Evolutionary conservation across 2,888 invertebrate species (phyloP).

Genomic region (Spisula subtruncata): DNA sequence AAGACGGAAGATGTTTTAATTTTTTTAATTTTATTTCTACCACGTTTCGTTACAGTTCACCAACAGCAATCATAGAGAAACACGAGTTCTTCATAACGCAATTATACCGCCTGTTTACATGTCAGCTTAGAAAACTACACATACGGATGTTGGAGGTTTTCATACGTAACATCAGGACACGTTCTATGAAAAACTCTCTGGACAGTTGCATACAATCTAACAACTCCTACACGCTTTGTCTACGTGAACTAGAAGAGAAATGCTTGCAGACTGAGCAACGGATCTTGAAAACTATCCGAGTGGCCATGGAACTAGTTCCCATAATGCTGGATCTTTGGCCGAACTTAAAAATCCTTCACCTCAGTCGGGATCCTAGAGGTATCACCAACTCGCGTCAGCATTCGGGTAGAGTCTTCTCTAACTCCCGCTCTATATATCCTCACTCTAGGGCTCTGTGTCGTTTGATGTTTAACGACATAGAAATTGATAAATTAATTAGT

Average conservation of each 20-base stretch:
- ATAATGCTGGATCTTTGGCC: constrained; percentile 38
- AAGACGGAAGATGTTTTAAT: no score
- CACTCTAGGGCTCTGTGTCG: constrained; percentile 38
- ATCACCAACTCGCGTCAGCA: constrained; percentile 39
- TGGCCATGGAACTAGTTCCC: constrained; percentile 37
- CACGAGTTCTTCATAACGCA: constrained; percentile 28
- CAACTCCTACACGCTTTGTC: neutral
- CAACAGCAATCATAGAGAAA: neutral
- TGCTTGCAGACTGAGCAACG: constrained; percentile 22
- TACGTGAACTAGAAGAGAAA: neutral
- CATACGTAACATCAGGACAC: neutral
- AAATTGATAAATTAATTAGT: neutral
- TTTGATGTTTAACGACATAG: constrained; percentile 24
- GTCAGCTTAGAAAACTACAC: constrained; percentile 29
- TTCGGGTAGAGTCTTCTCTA: neutral
- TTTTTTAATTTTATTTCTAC: no score
- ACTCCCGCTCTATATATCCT: neutral
- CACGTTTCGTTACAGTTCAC: constrained; percentile 8
- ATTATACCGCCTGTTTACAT: constrained; percentile 31
- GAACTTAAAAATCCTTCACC: constrained; percentile 45
- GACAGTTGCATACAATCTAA: neutral
- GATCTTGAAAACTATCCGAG: constrained; percentile 42
- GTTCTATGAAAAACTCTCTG: neutral
- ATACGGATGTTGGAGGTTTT: neutral
- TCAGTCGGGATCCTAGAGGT: constrained; percentile 49